phyloP scores from a whole-genome alignment of 2,113 vertebrate genomes.

The Nannospalax galili region DNA sequence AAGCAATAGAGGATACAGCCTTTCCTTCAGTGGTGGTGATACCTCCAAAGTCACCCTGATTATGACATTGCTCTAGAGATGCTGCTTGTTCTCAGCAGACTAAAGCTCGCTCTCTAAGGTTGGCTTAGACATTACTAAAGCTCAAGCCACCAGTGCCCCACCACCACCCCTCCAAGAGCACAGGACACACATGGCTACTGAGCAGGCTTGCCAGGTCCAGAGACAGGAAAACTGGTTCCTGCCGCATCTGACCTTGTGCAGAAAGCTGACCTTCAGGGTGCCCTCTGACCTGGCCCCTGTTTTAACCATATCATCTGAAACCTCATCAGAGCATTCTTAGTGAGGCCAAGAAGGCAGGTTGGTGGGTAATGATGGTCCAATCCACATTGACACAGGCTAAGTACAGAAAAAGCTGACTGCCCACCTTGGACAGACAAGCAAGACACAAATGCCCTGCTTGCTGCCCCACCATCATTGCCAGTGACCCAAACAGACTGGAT shows the following conservation, averaged over 20 bases:
- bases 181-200: fast-evolving
- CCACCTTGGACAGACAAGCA: neutral
- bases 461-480: constrained; percentile 51
- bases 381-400: neutral
- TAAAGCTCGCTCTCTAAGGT: fast-evolving
- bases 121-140: fast-evolving
- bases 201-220: too few relatives aligned
- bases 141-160: too few relatives aligned
- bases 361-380: neutral
- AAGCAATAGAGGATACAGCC: neutral
- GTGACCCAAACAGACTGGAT: constrained; percentile 59
- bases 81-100: fast-evolving
- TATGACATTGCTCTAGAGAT: too few relatives aligned
- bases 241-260: neutral
- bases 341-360: neutral
- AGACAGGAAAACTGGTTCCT: neutral
- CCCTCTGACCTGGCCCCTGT: neutral
- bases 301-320: neutral
- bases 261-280: too few relatives aligned
- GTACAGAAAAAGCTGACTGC: neutral
- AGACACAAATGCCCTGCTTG: neutral
- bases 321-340: neutral
- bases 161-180: fast-evolving
- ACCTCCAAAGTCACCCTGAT: too few relatives aligned
- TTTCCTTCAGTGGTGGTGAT: neutral